Evolutionary conservation across 64 coral and sea anemone genomes (phyloP).

Genomic region (Pocillopora damicornis): DNA sequence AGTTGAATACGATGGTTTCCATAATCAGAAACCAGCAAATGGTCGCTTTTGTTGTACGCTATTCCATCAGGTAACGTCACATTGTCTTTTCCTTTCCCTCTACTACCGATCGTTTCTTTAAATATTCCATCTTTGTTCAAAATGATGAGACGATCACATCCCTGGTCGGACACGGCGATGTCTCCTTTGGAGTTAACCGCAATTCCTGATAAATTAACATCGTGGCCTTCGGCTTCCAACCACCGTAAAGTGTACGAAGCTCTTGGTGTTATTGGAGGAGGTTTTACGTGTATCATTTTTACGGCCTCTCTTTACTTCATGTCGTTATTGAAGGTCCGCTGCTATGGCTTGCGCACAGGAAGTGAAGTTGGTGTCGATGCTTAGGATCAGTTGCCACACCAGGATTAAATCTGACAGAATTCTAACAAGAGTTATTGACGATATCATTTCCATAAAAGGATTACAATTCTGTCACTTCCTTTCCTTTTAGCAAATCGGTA

Average conservation of each 20-base stretch:
- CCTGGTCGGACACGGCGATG: not conserved
- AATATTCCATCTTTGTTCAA: not conserved
- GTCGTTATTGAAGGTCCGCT: too few relatives aligned
- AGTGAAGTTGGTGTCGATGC: too few relatives aligned
- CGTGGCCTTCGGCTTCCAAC: not conserved
- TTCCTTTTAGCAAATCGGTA: too few relatives aligned
- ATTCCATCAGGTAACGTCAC: conserved; percentile 1
- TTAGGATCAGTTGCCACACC: too few relatives aligned
- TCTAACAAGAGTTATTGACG: too few relatives aligned
- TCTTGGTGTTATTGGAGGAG: not conserved
- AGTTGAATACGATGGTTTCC: conserved; percentile 27
- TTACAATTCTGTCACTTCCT: too few relatives aligned
- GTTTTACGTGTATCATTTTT: not conserved
- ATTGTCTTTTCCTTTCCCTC: not conserved
- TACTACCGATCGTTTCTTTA: not conserved
- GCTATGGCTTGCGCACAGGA: too few relatives aligned
- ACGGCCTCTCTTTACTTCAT: too few relatives aligned
- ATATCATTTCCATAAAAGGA: too few relatives aligned
- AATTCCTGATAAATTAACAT: conserved; percentile 4
- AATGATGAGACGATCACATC: not conserved
- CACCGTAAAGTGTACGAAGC: not conserved
- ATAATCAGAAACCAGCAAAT: conserved; percentile 24
- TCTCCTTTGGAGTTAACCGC: not conserved
- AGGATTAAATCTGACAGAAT: too few relatives aligned
- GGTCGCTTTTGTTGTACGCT: not conserved